phyloP scores from a whole-genome alignment of 2,113 vertebrate genomes.

The Cryptoleucopteryx plumbea region DNA sequence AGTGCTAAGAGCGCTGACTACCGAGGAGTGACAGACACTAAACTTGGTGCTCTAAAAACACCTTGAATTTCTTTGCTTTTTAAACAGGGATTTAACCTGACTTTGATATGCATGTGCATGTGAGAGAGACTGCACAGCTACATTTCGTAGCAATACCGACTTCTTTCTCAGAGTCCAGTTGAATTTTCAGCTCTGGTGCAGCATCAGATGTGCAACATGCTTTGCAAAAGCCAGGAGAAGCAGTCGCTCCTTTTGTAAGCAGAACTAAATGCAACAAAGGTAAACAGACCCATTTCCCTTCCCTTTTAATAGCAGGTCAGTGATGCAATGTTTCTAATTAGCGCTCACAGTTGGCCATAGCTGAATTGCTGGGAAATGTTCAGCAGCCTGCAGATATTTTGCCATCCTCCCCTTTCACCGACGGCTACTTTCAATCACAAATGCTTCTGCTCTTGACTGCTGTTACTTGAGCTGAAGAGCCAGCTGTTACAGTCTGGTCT shows the following conservation, averaged over 20 bases:
- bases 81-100: neutral
- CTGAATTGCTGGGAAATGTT: neutral
- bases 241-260: neutral
- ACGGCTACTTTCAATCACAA: neutral
- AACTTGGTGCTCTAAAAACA: neutral
- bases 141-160: neutral
- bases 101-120: accelerated
- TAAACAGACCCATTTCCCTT: neutral
- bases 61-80: neutral
- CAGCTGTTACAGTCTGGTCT: neutral
- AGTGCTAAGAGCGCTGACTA: accelerated
- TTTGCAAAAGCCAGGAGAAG: neutral
- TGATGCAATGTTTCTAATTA: neutral
- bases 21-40: accelerated
- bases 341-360: neutral
- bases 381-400: neutral
- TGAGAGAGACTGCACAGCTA: neutral
- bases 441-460: neutral
- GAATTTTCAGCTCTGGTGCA: neutral
- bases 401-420: neutral
- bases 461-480: neutral
- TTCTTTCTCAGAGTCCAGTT: neutral
- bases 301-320: neutral
- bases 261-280: neutral
- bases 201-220: accelerated